Percentiles rank a stretch among this genome's conserved stretches.
Evolutionary conservation across 2,113 vertebrate genomes (phyloP).

Genomic region (Alethe diademata): DNA sequence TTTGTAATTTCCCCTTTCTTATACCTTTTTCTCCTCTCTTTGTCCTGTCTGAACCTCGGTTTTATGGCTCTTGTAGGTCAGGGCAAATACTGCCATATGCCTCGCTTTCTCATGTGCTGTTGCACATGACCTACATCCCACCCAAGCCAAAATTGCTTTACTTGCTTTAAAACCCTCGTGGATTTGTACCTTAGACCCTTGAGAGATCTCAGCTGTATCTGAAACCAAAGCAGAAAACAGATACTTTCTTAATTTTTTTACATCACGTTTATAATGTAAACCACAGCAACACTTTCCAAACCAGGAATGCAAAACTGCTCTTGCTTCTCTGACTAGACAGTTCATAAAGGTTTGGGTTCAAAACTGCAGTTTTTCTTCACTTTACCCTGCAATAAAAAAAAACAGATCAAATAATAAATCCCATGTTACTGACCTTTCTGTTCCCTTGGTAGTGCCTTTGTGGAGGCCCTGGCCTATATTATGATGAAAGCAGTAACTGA

Average conservation of each 20-base stretch:
- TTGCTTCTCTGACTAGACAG: not conserved
- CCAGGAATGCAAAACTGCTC: not conserved
- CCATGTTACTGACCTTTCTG: not conserved
- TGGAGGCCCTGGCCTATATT: not conserved
- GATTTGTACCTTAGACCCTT: not conserved
- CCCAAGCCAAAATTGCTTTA: slow-evolving; percentile 25
- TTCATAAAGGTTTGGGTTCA: not conserved
- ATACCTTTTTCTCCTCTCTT: not conserved
- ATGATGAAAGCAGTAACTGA: not conserved
- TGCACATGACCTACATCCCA: slow-evolving; percentile 8
- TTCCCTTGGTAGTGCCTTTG: not conserved
- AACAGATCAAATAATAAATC: slow-evolving; percentile 11
- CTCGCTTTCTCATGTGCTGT: not conserved
- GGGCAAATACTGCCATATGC: not conserved
- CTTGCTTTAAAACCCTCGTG: slow-evolving; percentile 10
- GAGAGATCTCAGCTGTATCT: not conserved
- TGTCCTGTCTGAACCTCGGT: not conserved
- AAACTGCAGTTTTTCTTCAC: not conserved
- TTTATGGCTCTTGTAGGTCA: not conserved
- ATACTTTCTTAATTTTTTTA: not conserved
- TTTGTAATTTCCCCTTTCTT: not conserved
- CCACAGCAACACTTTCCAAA: not conserved
- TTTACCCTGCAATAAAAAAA: not conserved
- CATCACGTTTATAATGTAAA: not conserved
- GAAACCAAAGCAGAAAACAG: not conserved